phyloP scores from a whole-genome alignment of 2,797 vertebrate species.

The Danio aesculapii region DNA sequence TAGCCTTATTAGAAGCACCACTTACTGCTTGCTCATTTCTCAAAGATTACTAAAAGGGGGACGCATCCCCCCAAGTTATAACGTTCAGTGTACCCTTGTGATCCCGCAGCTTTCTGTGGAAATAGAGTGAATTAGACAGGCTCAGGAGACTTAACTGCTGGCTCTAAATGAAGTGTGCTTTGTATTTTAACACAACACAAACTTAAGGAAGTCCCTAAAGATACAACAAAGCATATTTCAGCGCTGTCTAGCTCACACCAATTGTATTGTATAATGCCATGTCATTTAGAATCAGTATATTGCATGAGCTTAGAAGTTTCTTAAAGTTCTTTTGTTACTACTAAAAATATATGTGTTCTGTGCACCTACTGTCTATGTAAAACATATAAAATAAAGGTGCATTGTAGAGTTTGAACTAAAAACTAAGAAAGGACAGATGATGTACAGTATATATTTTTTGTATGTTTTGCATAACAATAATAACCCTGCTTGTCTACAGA shows the following conservation, averaged over 20 bases:
- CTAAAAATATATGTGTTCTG: too few relatives aligned
- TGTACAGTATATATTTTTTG: too few relatives aligned
- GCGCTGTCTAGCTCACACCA: constrained; percentile 29
- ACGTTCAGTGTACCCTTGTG: not conserved
- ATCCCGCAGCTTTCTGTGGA: constrained; percentile 19
- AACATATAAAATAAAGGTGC: too few relatives aligned
- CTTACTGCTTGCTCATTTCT: not conserved
- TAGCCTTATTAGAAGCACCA: not conserved
- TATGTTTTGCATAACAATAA: too few relatives aligned
- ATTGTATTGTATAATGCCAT: constrained; percentile 20
- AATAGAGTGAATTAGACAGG: constrained; percentile 20
- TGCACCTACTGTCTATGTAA: too few relatives aligned
- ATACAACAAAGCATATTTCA: not conserved
- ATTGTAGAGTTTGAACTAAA: too few relatives aligned
- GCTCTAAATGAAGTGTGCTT: constrained; percentile 30
- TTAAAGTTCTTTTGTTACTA: not conserved
- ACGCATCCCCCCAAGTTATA: not conserved
- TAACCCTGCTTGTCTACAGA: too few relatives aligned
- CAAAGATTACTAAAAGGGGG: not conserved
- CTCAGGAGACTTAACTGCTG: constrained; percentile 18
- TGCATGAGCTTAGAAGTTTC: not conserved
- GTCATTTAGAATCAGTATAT: constrained; percentile 15
- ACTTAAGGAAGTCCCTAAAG: constrained; percentile 39
- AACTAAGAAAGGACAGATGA: too few relatives aligned
- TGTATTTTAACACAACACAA: constrained; percentile 47